Evolutionary conservation across 2,113 vertebrate species (phyloP), one percentile per base, ranked within the genome.

Genomic region (Odobenus rosmarus): DNA sequence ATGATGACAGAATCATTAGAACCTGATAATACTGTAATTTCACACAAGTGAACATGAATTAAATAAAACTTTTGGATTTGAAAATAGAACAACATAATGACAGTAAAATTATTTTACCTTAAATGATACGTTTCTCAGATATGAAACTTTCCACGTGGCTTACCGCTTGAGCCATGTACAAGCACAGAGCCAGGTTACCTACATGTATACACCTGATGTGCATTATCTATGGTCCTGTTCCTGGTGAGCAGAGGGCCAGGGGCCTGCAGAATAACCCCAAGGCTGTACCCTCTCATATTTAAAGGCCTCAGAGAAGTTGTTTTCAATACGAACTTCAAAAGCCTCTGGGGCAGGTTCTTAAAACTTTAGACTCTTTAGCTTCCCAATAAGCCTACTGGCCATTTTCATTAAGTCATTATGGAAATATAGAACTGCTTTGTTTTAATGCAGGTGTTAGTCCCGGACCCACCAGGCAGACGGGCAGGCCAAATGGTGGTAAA

Each of bases 171-270:
- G 51, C n/a, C 14, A 42, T 2, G 24, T 4, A 49, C 14, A 31
- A 36, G 18, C 49, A 67, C 2, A 36, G 64, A 39, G 69, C 26
- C 15, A 11, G 67, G 62, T 4, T 4, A 33, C 14, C 62, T 23
- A 2, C 13, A 33, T 5, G 81, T 7, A 12, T 1, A 5, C 0
- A 7, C 64, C 89, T 10, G 42, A 10, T 0, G 12, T 42, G 33
- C 2, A 1, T n/a, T 1, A 28, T 4, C 74, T 76, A 12, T 0
- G 12, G 26, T 49, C 39, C 69, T n/a, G 86, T 28, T 18, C 6
- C 4, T 1, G 2, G 24, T 26, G 11, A 46, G 51, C 4, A 16
- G 57, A 57, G 26, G 31, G 24, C 5, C n/a, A 9, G n/a, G 31
- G n/a, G n/a, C 21, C 9, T 23, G 24, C 28, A 51, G 14, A 33